phyloP scores from a whole-genome alignment of 2,888 invertebrate genomes.

The Apamea monoglypha region DNA sequence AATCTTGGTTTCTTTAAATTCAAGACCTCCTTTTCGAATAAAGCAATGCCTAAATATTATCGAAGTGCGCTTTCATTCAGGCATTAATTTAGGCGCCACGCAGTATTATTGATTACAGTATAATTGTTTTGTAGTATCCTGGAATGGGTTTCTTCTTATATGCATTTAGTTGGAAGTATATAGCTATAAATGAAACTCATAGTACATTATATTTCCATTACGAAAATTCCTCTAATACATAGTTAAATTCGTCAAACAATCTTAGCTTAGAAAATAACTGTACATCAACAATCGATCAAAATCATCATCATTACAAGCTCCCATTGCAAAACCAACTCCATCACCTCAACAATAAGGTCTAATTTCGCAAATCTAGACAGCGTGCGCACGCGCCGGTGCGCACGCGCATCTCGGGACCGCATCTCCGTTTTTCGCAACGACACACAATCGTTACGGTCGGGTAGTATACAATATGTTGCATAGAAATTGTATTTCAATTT shows the following conservation, averaged over 20 bases:
- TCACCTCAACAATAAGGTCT: neutral
- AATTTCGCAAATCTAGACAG: constrained; percentile 12
- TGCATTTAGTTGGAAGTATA: neutral
- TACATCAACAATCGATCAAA: constrained; percentile 40
- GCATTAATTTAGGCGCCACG: neutral
- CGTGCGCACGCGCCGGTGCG: constrained; percentile 64
- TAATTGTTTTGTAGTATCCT: neutral
- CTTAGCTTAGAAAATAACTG: constrained; percentile 36
- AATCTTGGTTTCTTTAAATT: neutral
- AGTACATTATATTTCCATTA: constrained; percentile 16
- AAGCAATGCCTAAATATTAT: neutral
- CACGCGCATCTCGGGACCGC: constrained; percentile 71
- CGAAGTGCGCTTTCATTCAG: neutral
- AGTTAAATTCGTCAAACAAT: constrained; percentile 21
- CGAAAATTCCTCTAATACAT: neutral
- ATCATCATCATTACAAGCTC: constrained; percentile 26
- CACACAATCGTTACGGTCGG: constrained; percentile 62
- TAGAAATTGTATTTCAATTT: constrained; percentile 60
- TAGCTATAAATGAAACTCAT: neutral
- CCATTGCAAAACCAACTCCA: constrained; percentile 22
- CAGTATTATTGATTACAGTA: neutral
- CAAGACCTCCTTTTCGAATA: neutral
- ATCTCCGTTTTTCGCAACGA: constrained; percentile 76
- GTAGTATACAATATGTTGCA: constrained; percentile 53
- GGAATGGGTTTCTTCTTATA: too few relatives aligned